phyloP scores from a whole-genome alignment of 1,140 invertebrate species.

The Drosophila ercepeae region DNA sequence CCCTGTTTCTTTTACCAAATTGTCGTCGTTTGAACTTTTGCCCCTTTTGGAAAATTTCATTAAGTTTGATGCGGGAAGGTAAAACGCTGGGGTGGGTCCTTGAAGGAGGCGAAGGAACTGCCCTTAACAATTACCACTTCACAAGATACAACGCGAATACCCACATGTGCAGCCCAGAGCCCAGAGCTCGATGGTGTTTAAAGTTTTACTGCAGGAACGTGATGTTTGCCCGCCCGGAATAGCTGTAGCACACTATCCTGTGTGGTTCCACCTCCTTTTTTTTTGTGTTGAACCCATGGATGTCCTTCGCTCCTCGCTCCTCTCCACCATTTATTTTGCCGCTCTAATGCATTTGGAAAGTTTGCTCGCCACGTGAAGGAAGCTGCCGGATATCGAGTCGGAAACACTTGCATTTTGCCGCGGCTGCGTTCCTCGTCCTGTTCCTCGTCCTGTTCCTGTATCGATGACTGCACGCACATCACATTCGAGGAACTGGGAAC shows the following conservation, averaged over 20 bases:
- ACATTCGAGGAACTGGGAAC: slow-evolving; percentile 10
- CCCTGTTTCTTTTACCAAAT: slow-evolving; percentile 22
- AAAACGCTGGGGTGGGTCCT: slow-evolving; percentile 5
- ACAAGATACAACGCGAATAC: slow-evolving; percentile 20
- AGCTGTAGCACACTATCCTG: neutral
- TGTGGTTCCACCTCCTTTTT: neutral
- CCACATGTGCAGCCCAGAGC: slow-evolving; percentile 1
- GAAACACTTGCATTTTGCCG: slow-evolving; percentile 72
- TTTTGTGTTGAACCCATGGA: too few relatives aligned
- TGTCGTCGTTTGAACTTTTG: slow-evolving; percentile 49
- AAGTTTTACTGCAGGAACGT: slow-evolving; percentile 69
- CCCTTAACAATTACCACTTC: slow-evolving; percentile 51
- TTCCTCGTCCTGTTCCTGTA: slow-evolving; percentile 18
- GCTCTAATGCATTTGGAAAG: slow-evolving; percentile 71
- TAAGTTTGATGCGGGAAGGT: slow-evolving; percentile 66
- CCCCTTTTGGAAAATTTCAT: slow-evolving; percentile 61
- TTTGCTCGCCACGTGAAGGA: slow-evolving; percentile 58
- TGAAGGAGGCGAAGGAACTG: slow-evolving; percentile 5
- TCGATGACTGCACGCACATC: slow-evolving; percentile 39
- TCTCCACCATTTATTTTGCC: neutral
- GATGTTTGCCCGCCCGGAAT: slow-evolving; percentile 43
- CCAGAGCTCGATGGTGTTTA: slow-evolving; percentile 11
- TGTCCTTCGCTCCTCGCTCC: too few relatives aligned
- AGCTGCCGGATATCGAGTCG: slow-evolving; percentile 76
- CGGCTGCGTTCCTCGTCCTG: slow-evolving; percentile 63